A percentile compares a stretch with the other conserved stretches of the same genome.
phyloP scores from a whole-genome alignment of 2,113 vertebrate genomes.

The Bungarus multicinctus region DNA sequence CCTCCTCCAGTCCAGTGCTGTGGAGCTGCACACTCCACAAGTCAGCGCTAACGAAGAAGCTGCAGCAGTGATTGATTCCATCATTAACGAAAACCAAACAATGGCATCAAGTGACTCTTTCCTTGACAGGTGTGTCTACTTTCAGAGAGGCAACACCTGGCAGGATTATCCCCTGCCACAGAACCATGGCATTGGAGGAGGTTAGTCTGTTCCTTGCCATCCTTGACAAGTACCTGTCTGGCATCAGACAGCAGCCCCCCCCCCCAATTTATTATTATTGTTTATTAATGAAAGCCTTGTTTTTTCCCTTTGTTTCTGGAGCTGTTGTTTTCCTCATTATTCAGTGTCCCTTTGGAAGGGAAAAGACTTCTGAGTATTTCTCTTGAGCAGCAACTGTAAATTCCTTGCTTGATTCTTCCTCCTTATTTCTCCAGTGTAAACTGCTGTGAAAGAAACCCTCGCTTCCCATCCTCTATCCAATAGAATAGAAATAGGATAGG shows the following conservation, averaged over 20 bases:
- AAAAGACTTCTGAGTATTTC: background rate
- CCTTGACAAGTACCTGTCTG: background rate
- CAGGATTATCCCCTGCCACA: background rate
- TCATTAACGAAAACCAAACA: conserved; percentile 55
- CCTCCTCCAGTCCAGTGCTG: background rate
- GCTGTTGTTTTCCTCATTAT: background rate
- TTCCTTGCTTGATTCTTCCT: background rate
- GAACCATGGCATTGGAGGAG: background rate
- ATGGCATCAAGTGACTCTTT: conserved; percentile 42
- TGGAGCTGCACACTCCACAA: conserved; percentile 49
- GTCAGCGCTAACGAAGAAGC: conserved; percentile 52
- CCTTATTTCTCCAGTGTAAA: background rate
- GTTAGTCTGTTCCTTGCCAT: background rate
- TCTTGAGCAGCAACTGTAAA: background rate
- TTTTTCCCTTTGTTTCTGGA: background rate
- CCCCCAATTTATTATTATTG: background rate
- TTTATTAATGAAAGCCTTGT: background rate
- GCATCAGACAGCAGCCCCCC: background rate
- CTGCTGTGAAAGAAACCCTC: background rate
- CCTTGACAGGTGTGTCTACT: conserved; percentile 55
- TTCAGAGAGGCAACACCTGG: background rate
- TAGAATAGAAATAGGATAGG: too few relatives aligned
- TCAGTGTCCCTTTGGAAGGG: background rate
- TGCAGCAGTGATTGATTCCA: conserved; percentile 55
- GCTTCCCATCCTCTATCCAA: background rate